phyloP scores from a whole-genome alignment of 2,113 vertebrate species.

The Cryptomyrus ogoouensis region DNA sequence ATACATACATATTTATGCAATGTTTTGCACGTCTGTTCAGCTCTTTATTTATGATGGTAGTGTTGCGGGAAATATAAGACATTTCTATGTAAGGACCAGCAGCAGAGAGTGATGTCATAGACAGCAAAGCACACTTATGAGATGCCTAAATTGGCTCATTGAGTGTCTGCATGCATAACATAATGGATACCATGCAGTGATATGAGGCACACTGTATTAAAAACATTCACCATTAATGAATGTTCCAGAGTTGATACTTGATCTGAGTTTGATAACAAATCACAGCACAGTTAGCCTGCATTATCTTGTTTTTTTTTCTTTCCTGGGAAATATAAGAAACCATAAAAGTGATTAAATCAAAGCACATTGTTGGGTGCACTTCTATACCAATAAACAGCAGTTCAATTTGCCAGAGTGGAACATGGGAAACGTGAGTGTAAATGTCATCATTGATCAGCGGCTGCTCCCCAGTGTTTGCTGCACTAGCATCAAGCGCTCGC shows the following conservation, averaged over 20 bases:
- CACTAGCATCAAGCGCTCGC: background rate
- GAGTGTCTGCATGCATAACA: background rate
- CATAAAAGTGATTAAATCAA: background rate
- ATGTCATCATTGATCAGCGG: background rate
- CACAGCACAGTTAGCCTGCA: background rate
- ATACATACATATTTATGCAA: background rate
- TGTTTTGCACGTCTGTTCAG: background rate
- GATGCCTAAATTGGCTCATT: background rate
- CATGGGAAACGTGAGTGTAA: background rate
- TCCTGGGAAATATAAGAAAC: background rate
- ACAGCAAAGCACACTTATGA: background rate
- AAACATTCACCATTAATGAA: background rate
- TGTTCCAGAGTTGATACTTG: background rate
- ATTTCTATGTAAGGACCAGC: background rate
- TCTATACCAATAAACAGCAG: background rate
- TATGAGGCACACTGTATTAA: background rate
- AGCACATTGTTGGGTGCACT: background rate
- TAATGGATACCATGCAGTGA: background rate
- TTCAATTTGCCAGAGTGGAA: background rate
- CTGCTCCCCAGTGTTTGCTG: background rate
- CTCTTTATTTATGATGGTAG: background rate
- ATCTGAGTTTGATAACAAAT: background rate
- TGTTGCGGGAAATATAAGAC: background rate
- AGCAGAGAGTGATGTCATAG: background rate
- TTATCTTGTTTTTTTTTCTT: background rate